Evolutionary conservation across 1,140 invertebrate species (phyloP).

Genomic region (Eumeta japonica): DNA sequence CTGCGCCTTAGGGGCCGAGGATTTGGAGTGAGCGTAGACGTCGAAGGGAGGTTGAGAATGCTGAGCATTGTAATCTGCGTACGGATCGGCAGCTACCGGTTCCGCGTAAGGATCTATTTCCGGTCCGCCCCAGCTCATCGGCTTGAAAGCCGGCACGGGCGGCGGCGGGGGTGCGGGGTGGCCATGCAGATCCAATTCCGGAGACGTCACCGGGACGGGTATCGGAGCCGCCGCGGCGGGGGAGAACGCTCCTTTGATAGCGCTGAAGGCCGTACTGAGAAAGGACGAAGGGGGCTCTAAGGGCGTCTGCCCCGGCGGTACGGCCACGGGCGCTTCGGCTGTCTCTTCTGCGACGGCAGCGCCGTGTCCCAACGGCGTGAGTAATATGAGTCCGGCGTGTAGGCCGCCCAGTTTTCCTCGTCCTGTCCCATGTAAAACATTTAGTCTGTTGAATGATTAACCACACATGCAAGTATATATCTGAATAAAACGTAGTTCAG

Average conservation of each 20-base stretch:
- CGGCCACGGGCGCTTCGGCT: conserved; percentile 16
- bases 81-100: conserved; percentile 31
- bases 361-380: conserved; percentile 38
- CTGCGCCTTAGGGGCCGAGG: conserved; percentile 13
- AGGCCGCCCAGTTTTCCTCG: conserved; percentile 44
- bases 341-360: too few relatives aligned
- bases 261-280: conserved; percentile 36
- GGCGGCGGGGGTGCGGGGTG: conserved; percentile 29
- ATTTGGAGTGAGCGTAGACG: conserved; percentile 29
- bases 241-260: conserved; percentile 37
- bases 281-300: conserved; percentile 42
- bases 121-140: conserved; percentile 33
- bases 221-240: too few relatives aligned
- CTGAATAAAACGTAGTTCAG: too few relatives aligned
- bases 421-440: too few relatives aligned
- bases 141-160: conserved; percentile 31
- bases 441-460: too few relatives aligned
- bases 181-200: background rate
- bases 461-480: too few relatives aligned
- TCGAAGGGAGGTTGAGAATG: conserved; percentile 23
- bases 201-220: too few relatives aligned
- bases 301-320: conserved; percentile 26
- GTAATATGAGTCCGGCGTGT: conserved; percentile 43
- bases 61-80: conserved; percentile 33
- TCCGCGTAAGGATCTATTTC: conserved; percentile 43